Evolutionary conservation across 92 coral and sea anemone genomes (phyloP), one percentile per base, ranked within the genome.

Genomic region (Chrysogorgia sp.): DNA sequence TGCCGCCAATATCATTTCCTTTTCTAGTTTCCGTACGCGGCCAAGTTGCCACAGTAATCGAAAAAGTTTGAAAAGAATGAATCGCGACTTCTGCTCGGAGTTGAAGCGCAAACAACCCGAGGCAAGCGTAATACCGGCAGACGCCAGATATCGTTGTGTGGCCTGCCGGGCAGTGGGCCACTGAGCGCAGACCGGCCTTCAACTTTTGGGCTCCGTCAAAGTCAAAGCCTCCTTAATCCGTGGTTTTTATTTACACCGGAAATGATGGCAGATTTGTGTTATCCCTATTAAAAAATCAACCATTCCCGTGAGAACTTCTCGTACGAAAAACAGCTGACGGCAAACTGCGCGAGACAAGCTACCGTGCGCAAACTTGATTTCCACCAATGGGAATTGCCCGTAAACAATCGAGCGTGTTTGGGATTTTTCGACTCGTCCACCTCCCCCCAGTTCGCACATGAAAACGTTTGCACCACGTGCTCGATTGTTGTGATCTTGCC

Each of bases 21-120:
- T 41, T 34, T 69, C 13, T n/a, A n/a, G n/a, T n/a, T n/a, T n/a
- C n/a, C n/a, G n/a, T 69, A 45, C 40, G n/a, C 76, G 48, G 17
- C 7, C 74, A 69, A 47, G 76, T 69, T 69, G 37, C 76, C 76
- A 69, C 76, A 49, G 76, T 49, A 47, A 69, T 69, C 55, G 76
- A 14, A 58, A 33, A 21, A 24, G 33, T 12, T 69, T 23, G 28
- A 10, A 45, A 69, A 28, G 76, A 43, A 69, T 45, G 17, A 6
- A 47, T 12, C 12, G 6, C 43, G 5, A 37, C 43, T 12, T 12
- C 12, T 37, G 6, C 43, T 37, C 17, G 31, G 20, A 34, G 30
- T 28, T 4, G 28, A 67, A 41, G 10, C 40, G 15, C 30, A 19
- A 40, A 67, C 34, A 24, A 40, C 34, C 52, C 52, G 30, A 64